Evolutionary conservation across 2,797 vertebrate genomes (phyloP).

Genomic region (Odontamblyopus rebecca): DNA sequence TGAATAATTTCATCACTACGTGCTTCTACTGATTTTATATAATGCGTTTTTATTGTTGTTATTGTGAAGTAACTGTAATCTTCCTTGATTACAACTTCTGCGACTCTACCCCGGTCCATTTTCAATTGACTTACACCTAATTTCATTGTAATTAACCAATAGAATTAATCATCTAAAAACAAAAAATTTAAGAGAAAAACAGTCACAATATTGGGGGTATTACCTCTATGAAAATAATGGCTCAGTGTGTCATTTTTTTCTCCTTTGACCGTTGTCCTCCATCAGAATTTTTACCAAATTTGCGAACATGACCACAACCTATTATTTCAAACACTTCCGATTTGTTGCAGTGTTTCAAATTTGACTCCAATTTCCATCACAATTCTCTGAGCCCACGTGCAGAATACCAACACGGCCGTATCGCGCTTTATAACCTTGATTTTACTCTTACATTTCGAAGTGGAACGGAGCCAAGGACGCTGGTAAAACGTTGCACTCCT

Average conservation of each 20-base stretch:
- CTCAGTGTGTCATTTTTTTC: background rate
- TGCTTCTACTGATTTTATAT: too few relatives aligned
- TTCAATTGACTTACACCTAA: too few relatives aligned
- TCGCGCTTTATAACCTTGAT: background rate
- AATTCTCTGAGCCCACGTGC: background rate
- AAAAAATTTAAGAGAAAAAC: background rate
- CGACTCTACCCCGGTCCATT: too few relatives aligned
- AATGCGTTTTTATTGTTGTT: too few relatives aligned
- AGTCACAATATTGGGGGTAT: background rate
- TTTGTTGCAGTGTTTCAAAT: background rate
- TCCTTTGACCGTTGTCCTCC: background rate
- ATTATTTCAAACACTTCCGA: background rate
- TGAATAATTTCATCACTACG: too few relatives aligned
- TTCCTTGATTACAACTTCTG: too few relatives aligned
- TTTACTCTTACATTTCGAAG: background rate
- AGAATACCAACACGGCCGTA: background rate
- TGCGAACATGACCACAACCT: background rate
- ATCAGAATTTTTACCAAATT: background rate
- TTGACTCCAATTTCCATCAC: background rate
- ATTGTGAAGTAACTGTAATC: too few relatives aligned
- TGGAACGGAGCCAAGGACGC: conserved; percentile 1
- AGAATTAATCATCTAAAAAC: too few relatives aligned
- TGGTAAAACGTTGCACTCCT: conserved; percentile 10
- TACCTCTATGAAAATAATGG: background rate
- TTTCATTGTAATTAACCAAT: too few relatives aligned